Evolutionary conservation across 2,113 vertebrate genomes (phyloP).

Genomic region (Leucosticte australis): DNA sequence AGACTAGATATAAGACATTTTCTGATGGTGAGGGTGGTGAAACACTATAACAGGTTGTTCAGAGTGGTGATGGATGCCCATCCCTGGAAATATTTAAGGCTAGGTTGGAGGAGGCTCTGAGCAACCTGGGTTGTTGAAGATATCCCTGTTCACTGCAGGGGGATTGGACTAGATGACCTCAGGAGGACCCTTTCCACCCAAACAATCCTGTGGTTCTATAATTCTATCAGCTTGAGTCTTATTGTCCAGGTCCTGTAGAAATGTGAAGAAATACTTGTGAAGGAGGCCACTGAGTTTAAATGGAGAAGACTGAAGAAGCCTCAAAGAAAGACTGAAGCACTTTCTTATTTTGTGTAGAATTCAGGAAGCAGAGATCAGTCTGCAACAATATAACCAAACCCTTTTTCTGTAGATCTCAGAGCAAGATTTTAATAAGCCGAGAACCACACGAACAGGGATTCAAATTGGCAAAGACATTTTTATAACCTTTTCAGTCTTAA

Average conservation of each 20-base stretch:
- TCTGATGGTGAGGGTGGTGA: neutral
- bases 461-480: neutral
- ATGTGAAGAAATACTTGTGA: neutral
- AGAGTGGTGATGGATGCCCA: neutral
- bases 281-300: neutral
- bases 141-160: neutral
- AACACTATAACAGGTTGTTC: neutral
- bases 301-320: neutral
- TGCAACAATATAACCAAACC: neutral
- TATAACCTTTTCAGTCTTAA: neutral
- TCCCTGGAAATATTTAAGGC: neutral
- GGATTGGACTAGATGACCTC: neutral
- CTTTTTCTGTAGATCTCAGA: neutral
- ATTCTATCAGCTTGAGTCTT: accelerated
- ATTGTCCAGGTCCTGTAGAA: neutral
- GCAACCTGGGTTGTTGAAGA: neutral
- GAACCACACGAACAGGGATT: neutral
- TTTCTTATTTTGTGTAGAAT: neutral
- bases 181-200: neutral
- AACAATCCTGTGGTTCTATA: neutral
- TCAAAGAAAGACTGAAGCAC: neutral
- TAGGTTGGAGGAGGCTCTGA: neutral
- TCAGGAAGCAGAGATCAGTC: neutral
- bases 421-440: neutral
- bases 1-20: neutral